Percentiles rank a stretch among this genome's conserved stretches.
These are phyloP conservation scores for Periophthalmodon schlosseri DNA, from an alignment of 2,113 vertebrate genomes.

Conservation along the genomic window DNA sequence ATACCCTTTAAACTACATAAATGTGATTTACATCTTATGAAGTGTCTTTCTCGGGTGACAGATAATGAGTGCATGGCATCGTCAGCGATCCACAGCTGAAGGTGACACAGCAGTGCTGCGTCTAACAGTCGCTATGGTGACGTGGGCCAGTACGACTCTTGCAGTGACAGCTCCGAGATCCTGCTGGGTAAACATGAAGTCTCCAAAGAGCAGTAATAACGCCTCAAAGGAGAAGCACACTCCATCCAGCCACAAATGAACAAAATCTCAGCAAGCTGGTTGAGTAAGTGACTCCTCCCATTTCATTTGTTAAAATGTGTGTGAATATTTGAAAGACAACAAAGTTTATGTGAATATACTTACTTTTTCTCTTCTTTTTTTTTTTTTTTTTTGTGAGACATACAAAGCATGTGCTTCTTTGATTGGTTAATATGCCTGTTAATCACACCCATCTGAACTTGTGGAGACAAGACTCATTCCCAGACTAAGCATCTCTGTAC, in stretches of 20 bases:
- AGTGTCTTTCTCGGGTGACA: neutral
- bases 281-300: conserved; percentile 39
- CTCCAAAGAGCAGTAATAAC: conserved; percentile 75
- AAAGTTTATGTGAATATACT: too few relatives aligned
- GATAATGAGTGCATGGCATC: neutral
- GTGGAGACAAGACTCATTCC: neutral
- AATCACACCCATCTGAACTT: neutral
- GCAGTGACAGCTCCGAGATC: conserved; percentile 51
- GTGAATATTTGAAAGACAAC: neutral
- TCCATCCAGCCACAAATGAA: conserved; percentile 9
- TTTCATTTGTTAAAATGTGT: conserved; percentile 5
- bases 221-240: conserved; percentile 57
- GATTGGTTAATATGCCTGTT: too few relatives aligned
- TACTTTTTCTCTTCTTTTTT: too few relatives aligned
- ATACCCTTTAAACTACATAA: neutral
- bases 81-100: conserved; percentile 23
- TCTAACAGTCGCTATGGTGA: conserved; percentile 49
- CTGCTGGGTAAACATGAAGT: conserved; percentile 73
- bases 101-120: conserved; percentile 39
- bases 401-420: neutral
- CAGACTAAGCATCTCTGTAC: too few relatives aligned
- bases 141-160: conserved; percentile 38
- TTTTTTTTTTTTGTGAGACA: too few relatives aligned
- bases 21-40: neutral
- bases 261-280: conserved; percentile 17